Evolutionary conservation across 1,140 invertebrate species (phyloP).

Genomic region (Atta texana): DNA sequence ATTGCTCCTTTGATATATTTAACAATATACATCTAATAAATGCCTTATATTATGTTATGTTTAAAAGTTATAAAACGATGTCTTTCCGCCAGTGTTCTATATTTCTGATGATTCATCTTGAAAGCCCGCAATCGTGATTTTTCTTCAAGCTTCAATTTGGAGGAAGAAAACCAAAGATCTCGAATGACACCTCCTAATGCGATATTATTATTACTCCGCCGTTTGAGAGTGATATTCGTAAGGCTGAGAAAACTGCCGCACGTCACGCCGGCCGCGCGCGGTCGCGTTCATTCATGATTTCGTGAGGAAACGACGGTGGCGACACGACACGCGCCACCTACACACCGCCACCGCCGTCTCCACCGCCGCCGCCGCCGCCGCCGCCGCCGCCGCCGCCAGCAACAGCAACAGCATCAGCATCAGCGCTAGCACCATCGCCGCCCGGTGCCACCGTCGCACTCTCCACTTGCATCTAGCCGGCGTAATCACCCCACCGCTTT

Average conservation of each 20-base stretch:
- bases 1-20: no score
- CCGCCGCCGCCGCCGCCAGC: not conserved
- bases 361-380: not conserved
- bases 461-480: constrained; percentile 5
- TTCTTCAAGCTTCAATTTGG: not conserved
- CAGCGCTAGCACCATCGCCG: constrained; percentile 8
- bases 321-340: constrained; percentile 72
- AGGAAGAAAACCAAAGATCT: not conserved
- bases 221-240: not conserved
- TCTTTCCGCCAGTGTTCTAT: not conserved
- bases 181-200: not conserved
- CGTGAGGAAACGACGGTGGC: constrained; percentile 67
- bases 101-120: not conserved
- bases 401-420: constrained; percentile 2
- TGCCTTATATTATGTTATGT: not conserved
- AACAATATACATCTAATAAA: not conserved
- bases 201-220: not conserved
- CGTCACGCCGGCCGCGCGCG: constrained; percentile 71
- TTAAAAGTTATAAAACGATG: not conserved
- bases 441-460: not conserved
- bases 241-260: constrained; percentile 15
- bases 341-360: constrained; percentile 57
- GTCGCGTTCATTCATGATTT: constrained; percentile 83
- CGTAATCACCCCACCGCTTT: constrained; percentile 13
- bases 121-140: not conserved